phyloP scores from a whole-genome alignment of 2,888 invertebrate species.

The Eutolmus rufibarbis region DNA sequence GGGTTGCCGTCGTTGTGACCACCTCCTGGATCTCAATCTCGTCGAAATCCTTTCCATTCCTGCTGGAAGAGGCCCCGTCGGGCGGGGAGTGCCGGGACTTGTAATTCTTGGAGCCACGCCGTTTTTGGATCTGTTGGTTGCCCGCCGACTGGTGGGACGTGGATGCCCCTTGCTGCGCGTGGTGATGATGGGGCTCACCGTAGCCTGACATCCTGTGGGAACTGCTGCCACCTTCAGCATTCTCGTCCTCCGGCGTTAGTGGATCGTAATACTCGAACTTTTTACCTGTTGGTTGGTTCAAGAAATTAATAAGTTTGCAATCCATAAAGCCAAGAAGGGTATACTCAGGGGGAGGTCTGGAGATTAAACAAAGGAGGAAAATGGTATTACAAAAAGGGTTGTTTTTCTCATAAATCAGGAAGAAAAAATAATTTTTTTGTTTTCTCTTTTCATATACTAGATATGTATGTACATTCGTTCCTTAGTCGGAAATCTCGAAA shows the following conservation, averaged over 20 bases:
- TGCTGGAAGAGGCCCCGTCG: conserved; percentile 37
- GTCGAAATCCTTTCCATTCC: conserved; percentile 51
- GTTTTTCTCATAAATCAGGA: neutral
- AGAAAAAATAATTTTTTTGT: no score
- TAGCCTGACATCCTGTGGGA: neutral
- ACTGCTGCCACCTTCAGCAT: neutral
- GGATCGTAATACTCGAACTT: conserved; percentile 62
- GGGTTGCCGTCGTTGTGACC: conserved; percentile 50
- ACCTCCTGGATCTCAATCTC: conserved; percentile 52
- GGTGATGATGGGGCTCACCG: neutral
- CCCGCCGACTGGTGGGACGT: neutral
- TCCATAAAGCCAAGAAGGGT: neutral
- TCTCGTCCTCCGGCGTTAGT: conserved; percentile 57
- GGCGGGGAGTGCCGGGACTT: conserved; percentile 39
- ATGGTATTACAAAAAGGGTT: neutral
- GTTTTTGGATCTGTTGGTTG: conserved; percentile 2
- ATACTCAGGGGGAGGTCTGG: neutral
- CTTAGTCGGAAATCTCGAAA: no score
- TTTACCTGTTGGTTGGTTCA: conserved; percentile 47
- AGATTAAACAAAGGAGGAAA: neutral
- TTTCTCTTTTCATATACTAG: no score
- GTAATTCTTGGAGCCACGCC: conserved; percentile 40
- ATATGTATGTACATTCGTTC: no score
- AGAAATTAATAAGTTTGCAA: neutral
- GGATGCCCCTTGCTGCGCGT: conserved; percentile 1